These are phyloP conservation scores for Lagopus muta DNA, from an alignment of 2,113 vertebrate species.

Conservation along the genomic window DNA sequence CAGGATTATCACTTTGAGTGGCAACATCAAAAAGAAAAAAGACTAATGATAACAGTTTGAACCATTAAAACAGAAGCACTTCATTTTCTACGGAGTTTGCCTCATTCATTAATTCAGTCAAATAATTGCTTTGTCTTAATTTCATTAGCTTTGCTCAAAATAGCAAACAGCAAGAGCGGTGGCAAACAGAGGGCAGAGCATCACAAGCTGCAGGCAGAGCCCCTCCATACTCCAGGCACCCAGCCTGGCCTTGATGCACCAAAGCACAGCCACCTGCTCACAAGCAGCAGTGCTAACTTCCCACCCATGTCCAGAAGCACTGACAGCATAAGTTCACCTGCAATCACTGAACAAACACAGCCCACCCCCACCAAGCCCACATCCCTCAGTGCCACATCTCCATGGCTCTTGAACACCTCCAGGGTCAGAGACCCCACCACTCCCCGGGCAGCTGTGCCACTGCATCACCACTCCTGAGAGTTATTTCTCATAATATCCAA, in stretches of 20 bases:
- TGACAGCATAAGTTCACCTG: background rate
- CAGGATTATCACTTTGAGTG: constrained; percentile 43
- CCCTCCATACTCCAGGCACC: background rate
- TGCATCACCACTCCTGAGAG: background rate
- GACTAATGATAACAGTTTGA: background rate
- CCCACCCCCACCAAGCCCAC: no score
- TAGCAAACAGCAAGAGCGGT: background rate
- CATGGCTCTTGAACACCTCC: background rate
- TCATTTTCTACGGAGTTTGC: background rate
- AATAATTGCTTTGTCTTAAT: background rate
- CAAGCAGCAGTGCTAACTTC: background rate
- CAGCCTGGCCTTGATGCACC: background rate
- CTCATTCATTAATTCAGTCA: constrained; percentile 27
- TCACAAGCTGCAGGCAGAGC: background rate
- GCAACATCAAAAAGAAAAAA: background rate
- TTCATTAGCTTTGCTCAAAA: constrained; percentile 2
- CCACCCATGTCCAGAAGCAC: background rate
- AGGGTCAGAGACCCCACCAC: background rate
- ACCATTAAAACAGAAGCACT: constrained; percentile 24
- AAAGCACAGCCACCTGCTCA: background rate
- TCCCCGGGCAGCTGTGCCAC: background rate
- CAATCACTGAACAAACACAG: background rate
- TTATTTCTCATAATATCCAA: background rate
- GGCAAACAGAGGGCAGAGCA: background rate
- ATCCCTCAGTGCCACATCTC: background rate